These are phyloP conservation scores for Himantopus leucocephalus DNA, from an alignment of 2,113 vertebrate genomes.

Conservation along the genomic window DNA sequence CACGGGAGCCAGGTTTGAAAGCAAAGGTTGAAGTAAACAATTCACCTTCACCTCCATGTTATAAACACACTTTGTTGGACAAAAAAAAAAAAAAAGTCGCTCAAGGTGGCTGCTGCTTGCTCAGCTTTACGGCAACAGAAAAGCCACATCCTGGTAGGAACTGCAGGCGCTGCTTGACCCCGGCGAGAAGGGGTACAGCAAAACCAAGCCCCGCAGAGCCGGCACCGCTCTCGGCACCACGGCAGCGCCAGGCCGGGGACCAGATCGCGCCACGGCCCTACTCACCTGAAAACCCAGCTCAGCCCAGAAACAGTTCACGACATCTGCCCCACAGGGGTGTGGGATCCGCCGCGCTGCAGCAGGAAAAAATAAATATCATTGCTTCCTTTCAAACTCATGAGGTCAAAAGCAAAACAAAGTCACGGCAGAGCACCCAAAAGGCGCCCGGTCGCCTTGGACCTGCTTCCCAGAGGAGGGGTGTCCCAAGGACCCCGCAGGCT, in stretches of 20 bases:
- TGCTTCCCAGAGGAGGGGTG: not conserved
- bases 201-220: not conserved
- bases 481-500: not conserved
- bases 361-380: conserved; percentile 41
- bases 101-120: not conserved
- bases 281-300: conserved; percentile 54
- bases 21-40: not conserved
- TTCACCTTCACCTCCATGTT: not conserved
- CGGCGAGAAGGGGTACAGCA: fast-evolving
- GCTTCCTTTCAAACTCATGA: not conserved
- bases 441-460: fast-evolving
- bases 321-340: not conserved
- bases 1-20: not conserved
- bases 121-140: not conserved
- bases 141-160: conserved; percentile 42
- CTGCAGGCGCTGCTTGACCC: not conserved
- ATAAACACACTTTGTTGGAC: not conserved
- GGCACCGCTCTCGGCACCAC: fast-evolving
- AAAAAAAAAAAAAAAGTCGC: not conserved
- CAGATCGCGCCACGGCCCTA: not conserved
- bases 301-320: conserved; percentile 25
- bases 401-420: not conserved
- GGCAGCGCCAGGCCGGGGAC: not conserved
- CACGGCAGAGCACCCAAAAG: fast-evolving
- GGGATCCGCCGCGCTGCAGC: not conserved